Conservation (phyloP, 2,113 vertebrate species). For the Stegostoma tigrinum region DNA sequence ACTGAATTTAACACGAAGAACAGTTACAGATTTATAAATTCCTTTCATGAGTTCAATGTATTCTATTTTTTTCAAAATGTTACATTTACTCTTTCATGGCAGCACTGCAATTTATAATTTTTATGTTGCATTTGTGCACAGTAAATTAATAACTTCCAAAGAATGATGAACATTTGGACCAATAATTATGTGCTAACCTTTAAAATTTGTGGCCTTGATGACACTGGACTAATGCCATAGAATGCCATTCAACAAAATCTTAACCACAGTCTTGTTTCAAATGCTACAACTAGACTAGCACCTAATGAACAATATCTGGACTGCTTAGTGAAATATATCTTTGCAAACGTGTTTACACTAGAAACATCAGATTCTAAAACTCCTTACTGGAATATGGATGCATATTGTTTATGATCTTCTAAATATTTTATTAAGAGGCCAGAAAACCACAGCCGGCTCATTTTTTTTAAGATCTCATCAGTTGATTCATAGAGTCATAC, state of each 20-base stretch:
- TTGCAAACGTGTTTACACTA: not conserved
- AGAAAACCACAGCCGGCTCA: not conserved
- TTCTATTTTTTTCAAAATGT: not conserved
- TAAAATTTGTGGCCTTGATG: not conserved
- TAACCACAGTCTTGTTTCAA: not conserved
- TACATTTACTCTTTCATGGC: not conserved
- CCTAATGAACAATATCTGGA: not conserved
- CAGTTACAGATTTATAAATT: not conserved
- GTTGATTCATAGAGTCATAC: not conserved
- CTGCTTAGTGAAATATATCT: not conserved
- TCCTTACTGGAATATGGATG: not conserved
- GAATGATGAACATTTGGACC: not conserved
- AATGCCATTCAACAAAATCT: not conserved
- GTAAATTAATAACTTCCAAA: not conserved
- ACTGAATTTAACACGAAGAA: not conserved
- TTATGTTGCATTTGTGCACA: not conserved
- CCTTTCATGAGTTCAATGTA: not conserved
- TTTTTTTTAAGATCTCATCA: not conserved
- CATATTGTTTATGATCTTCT: not conserved
- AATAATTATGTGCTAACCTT: not conserved
- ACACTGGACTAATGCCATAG: not conserved
- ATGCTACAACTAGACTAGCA: not conserved
- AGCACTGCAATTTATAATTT: not conserved
- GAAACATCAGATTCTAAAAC: not conserved
- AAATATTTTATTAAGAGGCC: not conserved